phyloP scores from a whole-genome alignment of 2,113 vertebrate genomes.

The Empidonax alnorum region DNA sequence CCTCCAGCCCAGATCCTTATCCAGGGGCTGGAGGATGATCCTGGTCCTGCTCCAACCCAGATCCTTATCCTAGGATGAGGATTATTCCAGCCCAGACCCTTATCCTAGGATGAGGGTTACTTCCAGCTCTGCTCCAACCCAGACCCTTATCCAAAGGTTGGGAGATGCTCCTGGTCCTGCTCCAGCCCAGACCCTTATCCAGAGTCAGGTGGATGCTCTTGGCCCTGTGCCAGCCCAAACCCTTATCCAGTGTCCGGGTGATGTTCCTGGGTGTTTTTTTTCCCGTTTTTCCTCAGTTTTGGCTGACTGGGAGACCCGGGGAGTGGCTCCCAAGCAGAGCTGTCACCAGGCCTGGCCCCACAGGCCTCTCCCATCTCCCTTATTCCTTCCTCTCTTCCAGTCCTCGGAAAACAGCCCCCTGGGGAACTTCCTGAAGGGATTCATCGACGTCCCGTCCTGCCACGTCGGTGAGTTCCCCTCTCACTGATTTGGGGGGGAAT shows the following conservation, averaged over 20 bases:
- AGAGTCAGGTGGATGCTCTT: not conserved
- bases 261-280: not conserved
- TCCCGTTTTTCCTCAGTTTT: not conserved
- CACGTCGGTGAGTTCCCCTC: constrained; percentile 87
- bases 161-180: not conserved
- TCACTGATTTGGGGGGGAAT: not conserved
- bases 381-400: constrained; percentile 55
- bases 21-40: no score
- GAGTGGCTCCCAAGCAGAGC: not conserved
- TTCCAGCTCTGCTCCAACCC: not conserved
- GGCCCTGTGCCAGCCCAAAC: fast-evolving
- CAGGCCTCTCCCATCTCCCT: fast-evolving
- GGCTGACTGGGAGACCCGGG: fast-evolving
- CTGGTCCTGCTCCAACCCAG: no score
- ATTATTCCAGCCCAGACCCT: not conserved
- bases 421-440: constrained; percentile 94
- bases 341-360: fast-evolving
- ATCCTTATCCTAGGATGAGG: fast-evolving
- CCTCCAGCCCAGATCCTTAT: no score
- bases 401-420: constrained; percentile 95
- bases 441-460: constrained; percentile 93
- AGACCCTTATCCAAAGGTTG: not conserved
- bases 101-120: not conserved
- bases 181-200: not conserved
- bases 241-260: not conserved